Base-by-base conservation (phyloP, 2,797 vertebrate genomes). In the Phoxinus dragarum region DNA sequence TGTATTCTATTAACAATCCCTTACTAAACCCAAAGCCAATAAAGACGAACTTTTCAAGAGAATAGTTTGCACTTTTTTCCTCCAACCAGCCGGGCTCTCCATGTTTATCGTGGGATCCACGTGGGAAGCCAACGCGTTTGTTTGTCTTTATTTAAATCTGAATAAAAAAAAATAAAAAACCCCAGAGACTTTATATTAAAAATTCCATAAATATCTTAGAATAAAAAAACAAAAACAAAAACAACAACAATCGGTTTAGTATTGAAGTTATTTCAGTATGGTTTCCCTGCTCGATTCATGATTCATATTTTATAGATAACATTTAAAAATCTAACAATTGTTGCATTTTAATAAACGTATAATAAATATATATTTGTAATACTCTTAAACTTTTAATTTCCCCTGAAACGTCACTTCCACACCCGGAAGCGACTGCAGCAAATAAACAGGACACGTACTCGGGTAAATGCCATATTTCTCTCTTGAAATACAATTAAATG, bases 391-490 rank as follows among this genome's bases (percentile, higher is more conserved):
- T 71, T 84, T 84, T 78, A 78, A 44, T 59, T 71, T 52, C 0
- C 3, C 7, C 9, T 49, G 11, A 5, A 31, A 80, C 77, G 77
- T 85, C 84, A 85, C 56, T 85, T 85, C 76, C 76, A 31, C 14
- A 67, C 42, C 77, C 59, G 84, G 84, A 80, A 80, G n/a, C 1
- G 69, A 67, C 31, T 47, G 10, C 69, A 38, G 44, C 31, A 66
- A 38, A 67, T 74, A 54, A 80, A 85, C 17, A 67, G 42, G 76
- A 85, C 78, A 85, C 84, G 77, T 80, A 74, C 10, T 73, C 68
- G 42, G 54, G 76, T 80, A 72, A 64, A 34, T 47, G 21, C 34
- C 2, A 56, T 64, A 66, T 52, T 66, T 66, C 36, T 61, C 5
- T 3, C n/a, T 19, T 54, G 40, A 31, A 72, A 73, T 16, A 52